phyloP scores from a whole-genome alignment of 2,797 vertebrate species.

The Sebastes oblongus region DNA sequence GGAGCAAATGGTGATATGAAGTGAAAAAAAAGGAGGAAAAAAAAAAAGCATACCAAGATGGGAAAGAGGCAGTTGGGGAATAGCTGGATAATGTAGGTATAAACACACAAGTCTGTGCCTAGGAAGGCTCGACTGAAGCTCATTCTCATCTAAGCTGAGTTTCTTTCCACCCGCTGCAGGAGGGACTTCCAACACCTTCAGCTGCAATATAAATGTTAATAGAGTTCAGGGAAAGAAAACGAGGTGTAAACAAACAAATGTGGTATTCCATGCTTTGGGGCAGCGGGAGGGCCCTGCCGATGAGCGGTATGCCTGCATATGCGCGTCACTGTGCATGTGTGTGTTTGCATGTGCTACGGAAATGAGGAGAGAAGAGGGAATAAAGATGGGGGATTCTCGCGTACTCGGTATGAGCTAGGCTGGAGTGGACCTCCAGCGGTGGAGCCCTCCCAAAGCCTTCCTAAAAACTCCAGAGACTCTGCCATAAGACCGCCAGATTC shows the following conservation, averaged over 20 bases:
- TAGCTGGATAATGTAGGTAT: constrained; percentile 78
- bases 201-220: constrained; percentile 89
- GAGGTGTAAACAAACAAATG: constrained; percentile 85
- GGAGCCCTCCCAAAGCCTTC: constrained; percentile 20
- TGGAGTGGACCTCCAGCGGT: constrained; percentile 64
- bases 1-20: constrained; percentile 76
- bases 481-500: constrained; percentile 45
- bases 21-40: constrained; percentile 30
- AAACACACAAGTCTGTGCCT: constrained; percentile 76
- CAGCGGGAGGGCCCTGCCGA: constrained; percentile 72
- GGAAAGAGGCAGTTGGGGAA: constrained; percentile 74
- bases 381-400: constrained; percentile 60
- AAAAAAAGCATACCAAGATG: constrained; percentile 46
- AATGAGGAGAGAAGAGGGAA: constrained; percentile 48
- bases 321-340: constrained; percentile 17
- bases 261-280: constrained; percentile 79
- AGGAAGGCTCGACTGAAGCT: constrained; percentile 74
- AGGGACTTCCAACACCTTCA: constrained; percentile 84
- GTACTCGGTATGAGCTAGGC: constrained; percentile 50
- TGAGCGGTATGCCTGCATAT: constrained; percentile 45
- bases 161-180: constrained; percentile 57
- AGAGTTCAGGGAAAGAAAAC: constrained; percentile 84
- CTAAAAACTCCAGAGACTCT: constrained; percentile 36
- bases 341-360: constrained; percentile 49
- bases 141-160: constrained; percentile 75